phyloP scores from a whole-genome alignment of 2,888 invertebrate species.

The Parnassius glacialis region DNA sequence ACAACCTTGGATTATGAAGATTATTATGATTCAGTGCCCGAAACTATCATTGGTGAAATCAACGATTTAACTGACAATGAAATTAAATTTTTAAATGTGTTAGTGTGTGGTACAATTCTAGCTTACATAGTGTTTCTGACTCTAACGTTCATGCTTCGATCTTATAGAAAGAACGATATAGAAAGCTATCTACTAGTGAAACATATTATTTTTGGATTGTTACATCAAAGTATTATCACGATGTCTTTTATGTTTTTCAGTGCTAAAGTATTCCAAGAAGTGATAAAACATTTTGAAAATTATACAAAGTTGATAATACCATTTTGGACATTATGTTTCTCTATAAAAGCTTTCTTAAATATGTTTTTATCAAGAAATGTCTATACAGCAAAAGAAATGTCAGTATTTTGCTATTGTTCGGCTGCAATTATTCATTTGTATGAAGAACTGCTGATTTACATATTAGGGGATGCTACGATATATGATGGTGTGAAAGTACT shows the following conservation, averaged over 20 bases:
- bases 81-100: neutral
- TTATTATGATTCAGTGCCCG: neutral
- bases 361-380: neutral
- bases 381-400: slow-evolving; percentile 6
- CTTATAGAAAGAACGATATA: neutral
- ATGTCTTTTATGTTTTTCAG: slow-evolving; percentile 1
- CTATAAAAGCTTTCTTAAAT: neutral
- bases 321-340: slow-evolving; percentile 5
- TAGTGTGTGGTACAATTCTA: neutral
- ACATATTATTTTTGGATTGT: slow-evolving; percentile 6
- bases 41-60: slow-evolving; percentile 1
- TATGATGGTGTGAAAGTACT: neutral
- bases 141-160: neutral
- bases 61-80: neutral
- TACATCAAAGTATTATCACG: slow-evolving; percentile 4
- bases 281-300: neutral
- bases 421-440: neutral
- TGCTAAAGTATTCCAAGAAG: neutral
- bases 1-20: neutral
- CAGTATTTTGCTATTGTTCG: slow-evolving; percentile 1
- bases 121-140: neutral
- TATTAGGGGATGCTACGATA: neutral
- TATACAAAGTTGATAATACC: neutral
- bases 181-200: slow-evolving; percentile 4
- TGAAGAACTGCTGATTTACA: neutral